Evolutionary conservation across 2,113 vertebrate genomes (phyloP).

Genomic region (Cygnus buccinator): DNA sequence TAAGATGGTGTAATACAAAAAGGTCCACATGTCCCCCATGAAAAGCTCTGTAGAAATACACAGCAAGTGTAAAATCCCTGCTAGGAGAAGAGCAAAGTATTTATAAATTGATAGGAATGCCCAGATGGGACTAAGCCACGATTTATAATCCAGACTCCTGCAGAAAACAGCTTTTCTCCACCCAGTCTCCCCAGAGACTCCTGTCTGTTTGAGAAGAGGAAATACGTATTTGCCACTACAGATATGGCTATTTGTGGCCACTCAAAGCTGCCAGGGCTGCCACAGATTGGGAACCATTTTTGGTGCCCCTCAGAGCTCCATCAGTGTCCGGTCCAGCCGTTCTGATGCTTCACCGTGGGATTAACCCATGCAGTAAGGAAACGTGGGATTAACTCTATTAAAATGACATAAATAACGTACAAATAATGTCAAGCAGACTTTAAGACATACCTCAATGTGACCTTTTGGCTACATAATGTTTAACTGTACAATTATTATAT

Average conservation of each 20-base stretch:
- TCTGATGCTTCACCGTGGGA: background rate
- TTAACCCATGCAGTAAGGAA: background rate
- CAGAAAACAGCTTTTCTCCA: background rate
- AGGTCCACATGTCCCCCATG: background rate
- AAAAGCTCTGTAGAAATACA: background rate
- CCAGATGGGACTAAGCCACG: background rate
- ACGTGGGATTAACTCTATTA: background rate
- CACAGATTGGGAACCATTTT: accelerated
- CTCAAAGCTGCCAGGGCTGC: background rate
- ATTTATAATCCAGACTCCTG: background rate
- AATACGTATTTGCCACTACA: background rate
- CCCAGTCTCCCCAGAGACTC: background rate
- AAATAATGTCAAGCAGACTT: background rate
- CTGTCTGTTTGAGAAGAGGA: background rate
- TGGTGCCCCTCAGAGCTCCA: background rate
- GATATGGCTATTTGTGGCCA: background rate
- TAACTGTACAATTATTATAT: background rate
- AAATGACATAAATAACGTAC: accelerated
- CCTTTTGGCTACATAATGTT: background rate
- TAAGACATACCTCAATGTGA: background rate
- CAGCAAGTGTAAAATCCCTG: background rate
- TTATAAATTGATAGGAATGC: background rate
- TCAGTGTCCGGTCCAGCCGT: background rate
- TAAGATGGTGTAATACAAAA: background rate
- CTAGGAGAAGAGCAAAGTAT: background rate